Base-by-base conservation (phyloP, 2,888 invertebrate species). In the Oxytorus armatus region DNA sequence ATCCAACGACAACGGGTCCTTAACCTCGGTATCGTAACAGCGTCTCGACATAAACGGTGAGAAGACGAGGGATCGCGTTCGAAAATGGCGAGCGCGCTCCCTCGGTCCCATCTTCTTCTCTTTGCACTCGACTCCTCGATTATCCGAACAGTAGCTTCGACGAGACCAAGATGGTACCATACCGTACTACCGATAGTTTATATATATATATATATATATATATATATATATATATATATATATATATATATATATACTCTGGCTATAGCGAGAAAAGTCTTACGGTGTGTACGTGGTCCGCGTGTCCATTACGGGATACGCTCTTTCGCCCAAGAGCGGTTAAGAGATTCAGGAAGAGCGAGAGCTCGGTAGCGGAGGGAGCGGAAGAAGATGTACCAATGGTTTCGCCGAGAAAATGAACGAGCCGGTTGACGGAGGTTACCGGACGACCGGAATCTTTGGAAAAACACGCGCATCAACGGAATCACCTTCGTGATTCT, bases 21-120 rank as follows among this genome's bases (percentile, higher is more conserved):
- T 86, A 82, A 83, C 85, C 86, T 81, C 79, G 76, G 33, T 29
- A 57, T 63, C 73, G 63, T 84, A 86, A 87, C 87, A 66, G 49
- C 86, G 83, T 87, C 83, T 86, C 73, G 80, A 87, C 86, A 75
- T 84, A 84, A 86, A 85, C 85, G 86, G 83, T 79, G 74, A 81
- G 75, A 74, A 59, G 82, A 81, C 81, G 81, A 81, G 74, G 59
- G 68, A 57, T 69, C 73, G 81, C 59, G 68, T 66, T 51, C 51
- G 70, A 72, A 69, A 76, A 79, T 63, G 72, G 68, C 57, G 44
- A 53, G 42, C 68, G 29, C 11, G 55, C 29, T 10, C 11, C 57
- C 44, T 72, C 63, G 61, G 74, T 49, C 51, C 57, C 33, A n/a
- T 49, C 47, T 39, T 4, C 51, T 55, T 55, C 29, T 65, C 44